Base-by-base conservation (phyloP, 2,888 invertebrate genomes). In the Eupithecia centaureata region DNA sequence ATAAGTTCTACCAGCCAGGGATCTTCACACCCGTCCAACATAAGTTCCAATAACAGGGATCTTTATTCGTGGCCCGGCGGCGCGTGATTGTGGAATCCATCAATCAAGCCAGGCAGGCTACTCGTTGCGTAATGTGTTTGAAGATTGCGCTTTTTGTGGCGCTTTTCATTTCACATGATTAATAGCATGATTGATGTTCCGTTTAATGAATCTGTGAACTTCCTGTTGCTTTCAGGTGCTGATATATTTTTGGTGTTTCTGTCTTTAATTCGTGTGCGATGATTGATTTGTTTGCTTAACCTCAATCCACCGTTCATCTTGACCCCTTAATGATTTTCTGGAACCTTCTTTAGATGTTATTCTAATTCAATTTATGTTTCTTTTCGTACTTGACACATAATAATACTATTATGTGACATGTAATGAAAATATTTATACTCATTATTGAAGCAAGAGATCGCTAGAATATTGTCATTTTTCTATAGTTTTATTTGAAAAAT, bases 111-210 rank as follows among this genome's bases (percentile, higher is more conserved):
- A 83, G 82, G 85, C 57, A 52, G 52, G 85, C 83, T 79, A 77
- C 81, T 82, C 84, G 85, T 89, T 88, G 86, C 86, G 86, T 87
- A 88, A 88, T 87, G 85, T 85, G 86, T 87, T 86, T 84, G 85
- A 85, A 86, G 85, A 86, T 83, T 86, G 85, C 88, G 78, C 77
- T 78, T 86, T 86, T 86, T 85, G 83, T 84, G 79, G 80, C 79
- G 81, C 76, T 83, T 82, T 81, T 77, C 81, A 82, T 81, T 83
- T 83, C 82, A 80, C 81, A 82, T 87, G 87, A 88, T 88, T 84
- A 86, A 87, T 86, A 81, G 77, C 78, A 80, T 83, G 81, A 83
- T 83, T 79, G 82, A 86, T 85, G 79, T 70, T 73, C 71, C 68
- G 72, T 75, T 77, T 82, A 80, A 82, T 80, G 65, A 75, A 71